Evolutionary conservation across 2,888 invertebrate species (phyloP).

Genomic region (Linyphia triangularis): DNA sequence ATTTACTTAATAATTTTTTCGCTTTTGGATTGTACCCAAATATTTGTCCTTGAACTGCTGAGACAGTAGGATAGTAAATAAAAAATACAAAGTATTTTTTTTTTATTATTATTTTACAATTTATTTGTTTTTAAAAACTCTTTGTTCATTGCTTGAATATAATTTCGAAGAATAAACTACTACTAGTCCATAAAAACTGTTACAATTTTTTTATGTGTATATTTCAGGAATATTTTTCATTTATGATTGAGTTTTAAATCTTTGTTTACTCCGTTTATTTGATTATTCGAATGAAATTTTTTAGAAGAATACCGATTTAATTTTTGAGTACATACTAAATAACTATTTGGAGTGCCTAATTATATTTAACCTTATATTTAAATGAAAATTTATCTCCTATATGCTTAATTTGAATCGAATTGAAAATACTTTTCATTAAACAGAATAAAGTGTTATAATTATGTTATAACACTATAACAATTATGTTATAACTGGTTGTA

Average conservation of each 20-base stretch:
- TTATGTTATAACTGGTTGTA: too few species aligned
- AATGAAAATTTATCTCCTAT: too few species aligned
- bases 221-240: not conserved
- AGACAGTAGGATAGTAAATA: slow-evolving; percentile 12
- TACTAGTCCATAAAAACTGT: not conserved
- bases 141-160: slow-evolving; percentile 3
- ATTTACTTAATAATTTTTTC: not conserved
- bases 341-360: too few species aligned
- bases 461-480: too few species aligned
- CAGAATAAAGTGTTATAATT: too few species aligned
- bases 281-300: not conserved
- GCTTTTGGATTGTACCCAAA: slow-evolving; percentile 44
- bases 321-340: too few species aligned
- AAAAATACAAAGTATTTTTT: slow-evolving; percentile 19
- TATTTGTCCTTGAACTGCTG: slow-evolving; percentile 47
- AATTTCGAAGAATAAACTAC: not conserved
- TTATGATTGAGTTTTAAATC: not conserved
- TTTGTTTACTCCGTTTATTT: not conserved
- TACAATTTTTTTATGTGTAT: not conserved
- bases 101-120: slow-evolving; percentile 17
- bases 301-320: not conserved
- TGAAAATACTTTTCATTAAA: too few species aligned
- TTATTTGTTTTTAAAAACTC: not conserved
- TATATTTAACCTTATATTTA: too few species aligned
- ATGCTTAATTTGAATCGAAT: too few species aligned